phyloP scores from a whole-genome alignment of 2,113 vertebrate genomes.

The Semicossyphus pulcher region DNA sequence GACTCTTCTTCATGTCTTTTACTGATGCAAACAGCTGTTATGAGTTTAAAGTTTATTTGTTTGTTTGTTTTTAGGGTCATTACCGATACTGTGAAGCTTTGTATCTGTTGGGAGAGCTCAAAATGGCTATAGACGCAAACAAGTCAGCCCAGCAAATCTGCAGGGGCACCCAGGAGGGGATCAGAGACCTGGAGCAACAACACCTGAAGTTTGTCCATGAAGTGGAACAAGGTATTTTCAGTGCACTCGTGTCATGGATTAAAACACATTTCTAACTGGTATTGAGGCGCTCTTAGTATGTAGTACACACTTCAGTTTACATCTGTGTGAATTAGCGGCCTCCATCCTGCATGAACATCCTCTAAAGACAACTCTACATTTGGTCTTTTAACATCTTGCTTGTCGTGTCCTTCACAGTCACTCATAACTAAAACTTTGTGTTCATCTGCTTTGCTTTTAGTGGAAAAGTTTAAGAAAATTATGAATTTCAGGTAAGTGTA shows the following conservation, averaged over 20 bases:
- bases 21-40: no score
- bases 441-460: conserved; percentile 41
- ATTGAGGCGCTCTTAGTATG: no score
- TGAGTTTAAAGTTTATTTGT: neutral
- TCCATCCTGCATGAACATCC: neutral
- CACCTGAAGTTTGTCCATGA: conserved; percentile 72
- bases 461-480: neutral
- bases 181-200: conserved; percentile 87
- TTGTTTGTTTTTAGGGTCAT: conserved; percentile 87
- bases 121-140: conserved; percentile 87
- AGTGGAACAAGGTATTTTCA: conserved; percentile 69
- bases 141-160: conserved; percentile 84
- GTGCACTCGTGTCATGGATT: neutral
- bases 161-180: conserved; percentile 75
- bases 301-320: neutral
- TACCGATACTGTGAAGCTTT: conserved; percentile 93
- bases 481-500: conserved; percentile 34
- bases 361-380: no score
- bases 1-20: no score
- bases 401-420: no score
- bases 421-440: neutral
- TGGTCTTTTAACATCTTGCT: no score
- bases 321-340: neutral
- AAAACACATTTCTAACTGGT: neutral
- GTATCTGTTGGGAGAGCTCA: conserved; percentile 81